Percentiles rank a stretch among this genome's conserved stretches.
phyloP scores from a whole-genome alignment of 2,797 vertebrate species.

The Diplodus sargus region DNA sequence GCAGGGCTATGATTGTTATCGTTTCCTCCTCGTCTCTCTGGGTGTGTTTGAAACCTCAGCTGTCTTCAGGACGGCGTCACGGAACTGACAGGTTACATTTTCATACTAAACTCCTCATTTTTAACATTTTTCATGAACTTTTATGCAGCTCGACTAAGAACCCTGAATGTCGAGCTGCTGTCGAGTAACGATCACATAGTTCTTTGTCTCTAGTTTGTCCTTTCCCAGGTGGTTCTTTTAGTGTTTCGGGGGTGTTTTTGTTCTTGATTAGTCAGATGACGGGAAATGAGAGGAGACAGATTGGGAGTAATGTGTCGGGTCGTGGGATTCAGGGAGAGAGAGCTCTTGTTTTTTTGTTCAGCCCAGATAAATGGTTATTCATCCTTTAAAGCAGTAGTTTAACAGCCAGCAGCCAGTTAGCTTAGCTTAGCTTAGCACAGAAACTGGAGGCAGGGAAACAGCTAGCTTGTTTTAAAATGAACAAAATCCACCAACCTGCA shows the following conservation, averaged over 20 bases:
- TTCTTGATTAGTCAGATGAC: background rate
- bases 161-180: background rate
- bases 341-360: background rate
- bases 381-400: background rate
- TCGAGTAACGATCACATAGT: background rate
- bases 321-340: background rate
- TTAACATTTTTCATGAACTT: background rate
- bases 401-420: background rate
- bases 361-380: background rate
- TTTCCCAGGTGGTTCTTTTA: background rate
- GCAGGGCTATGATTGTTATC: background rate
- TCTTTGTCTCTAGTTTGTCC: background rate
- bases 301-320: too few relatives aligned
- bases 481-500: background rate
- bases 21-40: conserved; percentile 8
- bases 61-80: background rate
- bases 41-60: conserved; percentile 4
- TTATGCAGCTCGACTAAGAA: background rate
- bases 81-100: background rate
- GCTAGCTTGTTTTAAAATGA: background rate
- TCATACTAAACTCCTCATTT: background rate
- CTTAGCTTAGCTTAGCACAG: background rate
- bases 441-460: background rate
- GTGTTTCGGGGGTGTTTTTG: background rate
- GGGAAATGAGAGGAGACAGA: background rate